Evolutionary conservation across 2,888 invertebrate species (phyloP).

Genomic region (Hydrotaea cyrtoneurina): DNA sequence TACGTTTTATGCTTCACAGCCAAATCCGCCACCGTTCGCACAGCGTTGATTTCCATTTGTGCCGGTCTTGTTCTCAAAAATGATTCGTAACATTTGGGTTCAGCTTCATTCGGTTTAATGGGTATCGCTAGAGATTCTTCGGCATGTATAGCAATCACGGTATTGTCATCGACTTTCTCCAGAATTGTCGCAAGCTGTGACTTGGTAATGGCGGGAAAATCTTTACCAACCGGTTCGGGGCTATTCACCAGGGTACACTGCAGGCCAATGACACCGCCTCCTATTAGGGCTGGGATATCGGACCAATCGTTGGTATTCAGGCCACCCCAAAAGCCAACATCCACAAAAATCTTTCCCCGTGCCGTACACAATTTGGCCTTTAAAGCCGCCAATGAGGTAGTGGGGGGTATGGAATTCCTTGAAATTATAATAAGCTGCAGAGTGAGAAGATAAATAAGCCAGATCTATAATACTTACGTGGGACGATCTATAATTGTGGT

Average conservation of each 20-base stretch:
- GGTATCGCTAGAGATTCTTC: constrained; percentile 82
- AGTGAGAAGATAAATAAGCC: not conserved
- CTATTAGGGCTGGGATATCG: constrained; percentile 83
- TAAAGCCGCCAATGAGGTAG: constrained; percentile 84
- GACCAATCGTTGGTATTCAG: constrained; percentile 79
- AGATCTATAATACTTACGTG: constrained; percentile 83
- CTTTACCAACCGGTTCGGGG: constrained; percentile 83
- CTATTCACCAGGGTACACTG: constrained; percentile 88
- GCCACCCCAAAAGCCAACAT: constrained; percentile 92
- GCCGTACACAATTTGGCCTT: constrained; percentile 84
- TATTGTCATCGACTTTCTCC: constrained; percentile 83
- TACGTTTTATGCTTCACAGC: constrained; percentile 76
- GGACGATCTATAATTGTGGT: constrained; percentile 89
- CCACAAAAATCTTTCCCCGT: constrained; percentile 84
- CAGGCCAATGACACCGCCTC: constrained; percentile 87
- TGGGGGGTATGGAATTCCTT: constrained; percentile 88
- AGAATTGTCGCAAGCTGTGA: constrained; percentile 84
- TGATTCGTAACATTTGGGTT: constrained; percentile 84
- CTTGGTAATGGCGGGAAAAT: constrained; percentile 84
- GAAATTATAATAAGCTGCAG: no score
- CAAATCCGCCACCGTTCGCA: constrained; percentile 83
- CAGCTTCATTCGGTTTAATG: constrained; percentile 74
- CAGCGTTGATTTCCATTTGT: constrained; percentile 86
- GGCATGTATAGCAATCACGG: constrained; percentile 87
- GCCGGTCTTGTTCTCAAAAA: constrained; percentile 85